Base-by-base conservation (phyloP, 2,888 invertebrate genomes). In the Galerucella calmariensis region DNA sequence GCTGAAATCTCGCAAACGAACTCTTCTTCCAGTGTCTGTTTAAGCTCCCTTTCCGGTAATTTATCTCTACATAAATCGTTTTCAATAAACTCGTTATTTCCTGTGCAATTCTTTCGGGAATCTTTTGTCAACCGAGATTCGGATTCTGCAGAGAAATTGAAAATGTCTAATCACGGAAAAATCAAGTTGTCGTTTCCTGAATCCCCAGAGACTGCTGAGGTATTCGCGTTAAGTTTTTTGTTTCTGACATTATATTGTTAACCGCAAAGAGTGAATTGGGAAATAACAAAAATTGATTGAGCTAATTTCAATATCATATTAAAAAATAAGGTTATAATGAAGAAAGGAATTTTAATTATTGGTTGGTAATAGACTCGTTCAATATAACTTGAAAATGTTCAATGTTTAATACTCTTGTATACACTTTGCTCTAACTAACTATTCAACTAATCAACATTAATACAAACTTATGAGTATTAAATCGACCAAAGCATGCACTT, bases 161-260 rank as follows among this genome's bases (percentile, higher is more conserved):
- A 59, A 59, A 59, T 27, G 24, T 59, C 59, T 59, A 59, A 14
- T 59, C 16, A 58, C 58, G 48, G 14, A 48, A 51, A n/a, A 51
- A n/a, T 51, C 11, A 12, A 48, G 48, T 51, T 51, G 14, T 51
- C 51, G 51, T 51, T n/a, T n/a, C n/a, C n/a, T n/a, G n/a, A 51
- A 51, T 51, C 51, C 14, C 51, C 8, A n/a, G 51, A 51, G 51
- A 51, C 3, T n/a, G n/a, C n/a, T n/a, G n/a, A 51, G 6, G n/a
- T 14, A 51, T 51, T 14, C 51, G 6, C 51, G 51, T 51, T 8
- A 51, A n/a, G n/a, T 6, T 14, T n/a, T 51, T 12, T 51, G 51
- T 51, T 48, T 51, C 6, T n/a, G n/a, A n/a, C 14, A 51, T 20
- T 51, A 14, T 51, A 51, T 51, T 14, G n/a, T 51, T 51, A 14